Evolutionary conservation across 1,140 invertebrate species (phyloP).

Genomic region (Drosophila tropicalis): DNA sequence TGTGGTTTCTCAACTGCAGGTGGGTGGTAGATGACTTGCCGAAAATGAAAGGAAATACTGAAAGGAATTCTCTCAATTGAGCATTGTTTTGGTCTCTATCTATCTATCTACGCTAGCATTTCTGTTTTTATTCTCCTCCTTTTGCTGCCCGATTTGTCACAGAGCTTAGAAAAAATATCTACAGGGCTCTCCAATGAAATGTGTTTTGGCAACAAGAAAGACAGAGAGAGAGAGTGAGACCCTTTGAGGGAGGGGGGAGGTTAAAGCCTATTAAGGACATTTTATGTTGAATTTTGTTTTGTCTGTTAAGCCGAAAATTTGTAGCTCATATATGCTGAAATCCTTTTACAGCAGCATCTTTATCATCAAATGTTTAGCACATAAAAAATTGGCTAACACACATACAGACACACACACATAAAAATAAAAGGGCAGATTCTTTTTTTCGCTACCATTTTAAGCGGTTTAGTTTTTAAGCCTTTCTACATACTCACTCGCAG

Average conservation of each 20-base stretch:
- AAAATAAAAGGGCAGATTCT: neutral
- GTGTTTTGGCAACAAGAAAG: neutral
- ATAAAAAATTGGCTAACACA: constrained; percentile 9
- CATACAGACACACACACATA: neutral
- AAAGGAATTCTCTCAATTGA: neutral
- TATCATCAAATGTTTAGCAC: constrained; percentile 7
- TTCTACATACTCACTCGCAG: neutral
- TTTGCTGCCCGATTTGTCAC: constrained; percentile 7
- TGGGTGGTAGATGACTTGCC: neutral
- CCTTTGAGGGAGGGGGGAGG: neutral
- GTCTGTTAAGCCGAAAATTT: constrained; percentile 19
- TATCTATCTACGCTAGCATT: neutral
- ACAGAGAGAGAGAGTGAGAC: too few species aligned
- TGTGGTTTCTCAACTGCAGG: constrained; percentile 3
- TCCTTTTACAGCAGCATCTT: constrained; percentile 8
- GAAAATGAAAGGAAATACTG: neutral
- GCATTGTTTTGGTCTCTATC: constrained; percentile 3
- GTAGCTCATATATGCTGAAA: constrained; percentile 11
- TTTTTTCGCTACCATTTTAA: constrained; percentile 6
- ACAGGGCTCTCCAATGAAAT: neutral
- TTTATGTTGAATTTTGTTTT: constrained; percentile 14
- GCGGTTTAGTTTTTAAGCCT: constrained; percentile 21
- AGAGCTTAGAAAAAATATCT: neutral
- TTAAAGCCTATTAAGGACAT: constrained; percentile 14
- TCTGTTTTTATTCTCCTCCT: neutral